Percentiles rank a stretch among this genome's conserved stretches.
Evolutionary conservation across 1,140 invertebrate genomes (phyloP).

Genomic region (Oryzaephilus surinamensis): DNA sequence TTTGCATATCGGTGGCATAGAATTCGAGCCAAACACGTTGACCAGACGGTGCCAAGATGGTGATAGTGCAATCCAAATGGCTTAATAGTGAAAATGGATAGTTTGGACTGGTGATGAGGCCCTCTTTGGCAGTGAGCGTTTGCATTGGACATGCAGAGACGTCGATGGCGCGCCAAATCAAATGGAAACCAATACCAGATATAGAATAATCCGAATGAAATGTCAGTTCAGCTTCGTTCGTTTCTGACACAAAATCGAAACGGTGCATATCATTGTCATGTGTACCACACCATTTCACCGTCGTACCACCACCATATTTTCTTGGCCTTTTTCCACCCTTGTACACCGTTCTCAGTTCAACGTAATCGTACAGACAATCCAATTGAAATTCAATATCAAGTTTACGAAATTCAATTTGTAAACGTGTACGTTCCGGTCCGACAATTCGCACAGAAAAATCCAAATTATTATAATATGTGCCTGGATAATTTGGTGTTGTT

Average conservation of each 20-base stretch:
- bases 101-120: slow-evolving; percentile 49
- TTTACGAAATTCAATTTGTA: slow-evolving; percentile 52
- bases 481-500: slow-evolving; percentile 53
- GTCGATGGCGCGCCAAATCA: slow-evolving; percentile 56
- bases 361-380: slow-evolving; percentile 66
- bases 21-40: slow-evolving; percentile 47
- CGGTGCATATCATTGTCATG: slow-evolving; percentile 43
- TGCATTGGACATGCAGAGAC: slow-evolving; percentile 52
- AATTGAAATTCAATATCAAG: slow-evolving; percentile 62
- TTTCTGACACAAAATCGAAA: slow-evolving; percentile 49
- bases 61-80: slow-evolving; percentile 54
- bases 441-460: slow-evolving; percentile 51
- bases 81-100: slow-evolving; percentile 56
- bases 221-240: slow-evolving; percentile 46
- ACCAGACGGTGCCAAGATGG: slow-evolving; percentile 51
- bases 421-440: slow-evolving; percentile 47
- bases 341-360: slow-evolving; percentile 39
- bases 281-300: slow-evolving; percentile 44
- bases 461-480: slow-evolving; percentile 54
- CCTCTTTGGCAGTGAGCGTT: slow-evolving; percentile 50
- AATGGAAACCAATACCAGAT: slow-evolving; percentile 50
- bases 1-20: not conserved
- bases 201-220: slow-evolving; percentile 64
- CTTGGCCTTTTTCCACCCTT: slow-evolving; percentile 9
- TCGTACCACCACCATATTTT: too few relatives aligned